Base-by-base conservation (phyloP, 2,113 vertebrate genomes). In the Tupaia chinensis region DNA sequence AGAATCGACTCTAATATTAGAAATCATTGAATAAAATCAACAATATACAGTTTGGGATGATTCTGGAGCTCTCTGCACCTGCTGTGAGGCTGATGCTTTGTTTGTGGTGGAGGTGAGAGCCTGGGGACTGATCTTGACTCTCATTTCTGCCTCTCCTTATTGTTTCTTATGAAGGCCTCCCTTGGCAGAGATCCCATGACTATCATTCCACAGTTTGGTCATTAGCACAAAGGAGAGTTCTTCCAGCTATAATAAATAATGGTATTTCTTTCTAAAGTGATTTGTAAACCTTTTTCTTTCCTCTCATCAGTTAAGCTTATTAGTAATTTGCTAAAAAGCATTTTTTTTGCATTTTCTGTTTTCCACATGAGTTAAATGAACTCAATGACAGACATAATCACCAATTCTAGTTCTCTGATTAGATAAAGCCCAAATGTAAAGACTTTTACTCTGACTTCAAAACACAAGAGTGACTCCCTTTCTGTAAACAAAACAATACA, bases 251-350 rank as follows among this genome's bases (percentile, higher is more conserved):
- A 60, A 53, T 60, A 69, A 95, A 69, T 70, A 89, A 72, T 66
- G 60, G 1, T 19, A 76, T 87, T 87, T 97, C 44, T 54, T 78
- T 73, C 61, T 68, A 82, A 94, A 93, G 29, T 56, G 88, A 15
- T 83, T 93, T 93, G 32, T 7, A 87, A 86, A 82, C 9, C 19
- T 85, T 91, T 97, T 83, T 82, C 29, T 53, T 92, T 85, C 29
- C 73, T 93, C n/a, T 23, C 69, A 91, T 73, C 93, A 81, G 79
- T 27, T 81, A 96, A 77, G 9, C 34, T 65, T 91, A 73, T 89
- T 89, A 87, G n/a, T 44, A 82, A n/a, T n/a, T 94, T 83, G 27
- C 87, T 92, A 93, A 27, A 77, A 83, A 89, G 61, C 29, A 90
- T 68, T 73, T 61, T 79, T 86, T 92, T 81, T 82, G 87, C 34